phyloP scores from a whole-genome alignment of 2,113 vertebrate genomes.

The Nothocercus nigrocapillus region DNA sequence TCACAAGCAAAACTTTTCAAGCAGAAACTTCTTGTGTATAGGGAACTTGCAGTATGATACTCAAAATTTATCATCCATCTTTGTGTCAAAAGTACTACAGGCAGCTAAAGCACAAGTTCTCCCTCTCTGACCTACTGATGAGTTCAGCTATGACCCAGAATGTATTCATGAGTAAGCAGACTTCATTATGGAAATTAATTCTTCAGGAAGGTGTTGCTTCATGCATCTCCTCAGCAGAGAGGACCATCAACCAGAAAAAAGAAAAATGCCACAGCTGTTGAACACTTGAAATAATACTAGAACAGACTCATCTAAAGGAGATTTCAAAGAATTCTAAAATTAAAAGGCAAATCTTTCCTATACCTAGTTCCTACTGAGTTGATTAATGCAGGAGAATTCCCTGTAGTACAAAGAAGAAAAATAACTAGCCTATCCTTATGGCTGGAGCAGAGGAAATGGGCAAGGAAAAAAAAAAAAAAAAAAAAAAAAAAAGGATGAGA shows the following conservation, averaged over 20 bases:
- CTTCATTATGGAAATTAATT: constrained; percentile 62
- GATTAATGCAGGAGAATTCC: not conserved
- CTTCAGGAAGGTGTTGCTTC: constrained; percentile 41
- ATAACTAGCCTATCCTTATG: not conserved
- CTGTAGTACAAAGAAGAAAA: not conserved
- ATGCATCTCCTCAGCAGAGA: constrained; percentile 31
- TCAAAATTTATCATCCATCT: constrained; percentile 61
- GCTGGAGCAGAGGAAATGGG: not conserved
- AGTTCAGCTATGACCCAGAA: constrained; percentile 53
- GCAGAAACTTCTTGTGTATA: not conserved
- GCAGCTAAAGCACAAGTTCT: constrained; percentile 14
- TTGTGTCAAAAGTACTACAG: constrained; percentile 49
- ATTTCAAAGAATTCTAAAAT: constrained; percentile 46
- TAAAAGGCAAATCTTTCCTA: constrained; percentile 40
- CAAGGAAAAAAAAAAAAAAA: not conserved
- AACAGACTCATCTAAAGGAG: not conserved
- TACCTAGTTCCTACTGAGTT: not conserved
- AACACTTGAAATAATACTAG: not conserved
- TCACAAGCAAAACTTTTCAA: not conserved
- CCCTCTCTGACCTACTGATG: not conserved
- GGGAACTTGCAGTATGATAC: not conserved
- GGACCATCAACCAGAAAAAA: not conserved
- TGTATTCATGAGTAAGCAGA: constrained; percentile 24
- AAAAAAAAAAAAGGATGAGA: not conserved
- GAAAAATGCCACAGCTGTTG: not conserved